Evolutionary conservation across 1,140 invertebrate genomes (phyloP).

Genomic region (Planococcus citri): DNA sequence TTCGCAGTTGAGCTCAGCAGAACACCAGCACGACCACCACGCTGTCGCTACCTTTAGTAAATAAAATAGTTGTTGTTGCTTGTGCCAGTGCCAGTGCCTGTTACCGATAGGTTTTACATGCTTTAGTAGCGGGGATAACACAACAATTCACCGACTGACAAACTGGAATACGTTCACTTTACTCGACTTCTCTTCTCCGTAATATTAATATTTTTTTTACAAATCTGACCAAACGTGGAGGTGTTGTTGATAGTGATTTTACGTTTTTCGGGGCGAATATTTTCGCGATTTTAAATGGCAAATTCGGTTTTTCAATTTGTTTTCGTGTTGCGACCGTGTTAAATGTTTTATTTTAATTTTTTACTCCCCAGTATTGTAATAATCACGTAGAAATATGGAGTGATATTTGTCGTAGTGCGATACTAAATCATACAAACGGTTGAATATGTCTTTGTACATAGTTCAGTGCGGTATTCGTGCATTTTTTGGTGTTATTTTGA

Average conservation of each 20-base stretch:
- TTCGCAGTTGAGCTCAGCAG: too few species aligned
- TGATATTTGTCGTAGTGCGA: neutral
- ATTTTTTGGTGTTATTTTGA: slow-evolving; percentile 6
- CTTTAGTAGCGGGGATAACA: slow-evolving; percentile 16
- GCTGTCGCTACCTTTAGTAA: neutral
- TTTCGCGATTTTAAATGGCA: slow-evolving; percentile 14
- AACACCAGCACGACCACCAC: neutral
- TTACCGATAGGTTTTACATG: slow-evolving; percentile 6
- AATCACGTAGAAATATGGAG: slow-evolving; percentile 7
- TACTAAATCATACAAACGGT: neutral
- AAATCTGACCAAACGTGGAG: neutral
- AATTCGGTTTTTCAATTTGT: neutral
- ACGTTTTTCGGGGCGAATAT: neutral
- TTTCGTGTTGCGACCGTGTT: neutral
- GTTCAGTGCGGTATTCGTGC: slow-evolving; percentile 17
- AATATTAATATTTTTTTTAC: neutral
- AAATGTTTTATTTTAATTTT: slow-evolving; percentile 8
- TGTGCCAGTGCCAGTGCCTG: slow-evolving; percentile 1
- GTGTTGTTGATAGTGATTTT: neutral
- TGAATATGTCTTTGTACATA: slow-evolving; percentile 19
- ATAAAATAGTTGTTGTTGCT: neutral
- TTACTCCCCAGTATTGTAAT: neutral
- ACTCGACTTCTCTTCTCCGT: neutral
- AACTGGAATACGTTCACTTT: slow-evolving; percentile 18
- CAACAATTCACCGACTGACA: slow-evolving; percentile 2